Evolutionary conservation across 2,888 invertebrate genomes (phyloP), one percentile per base, ranked within the genome.

Genomic region (Lasius platythorax): DNA sequence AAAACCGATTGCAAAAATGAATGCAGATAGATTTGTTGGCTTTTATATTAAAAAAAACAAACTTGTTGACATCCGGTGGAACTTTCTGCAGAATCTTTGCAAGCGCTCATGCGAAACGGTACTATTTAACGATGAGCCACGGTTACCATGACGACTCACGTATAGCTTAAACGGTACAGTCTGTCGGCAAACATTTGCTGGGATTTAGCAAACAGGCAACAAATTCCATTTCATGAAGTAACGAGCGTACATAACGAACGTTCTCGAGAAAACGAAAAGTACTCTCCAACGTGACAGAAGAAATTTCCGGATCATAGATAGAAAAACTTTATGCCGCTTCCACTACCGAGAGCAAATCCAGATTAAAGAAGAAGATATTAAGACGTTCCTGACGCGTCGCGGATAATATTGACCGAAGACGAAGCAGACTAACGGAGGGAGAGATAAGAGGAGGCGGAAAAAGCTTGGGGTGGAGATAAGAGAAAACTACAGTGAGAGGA

Each of bases 361-460:
- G 90, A 91, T 91, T 91, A 89, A 88, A 85, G 85, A 83, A 82
- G 87, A 85, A 85, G 82, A 85, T 88, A 85, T 91, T 85, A 87
- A 86, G 87, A 85, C 84, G 70, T 81, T 68, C 82, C 70, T 73
- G 78, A 30, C 33, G 40, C 85, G 85, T 85, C 86, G 74, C 73
- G 73, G 67, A 84, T 84, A 87, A 85, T 74, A 84, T 66, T 74
- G 84, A 63, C 56, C 61, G 30, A 61, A 63, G 75, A 84, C 30
- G 70, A 66, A 67, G 46, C 28, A 30, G 63, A 76, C 46, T 30
- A 33, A 23, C 11, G n/a, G 66, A 56, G 67, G 50, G 23, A 68
- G 56, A 64, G 85, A 64, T 67, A 53, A 76, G 56, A 64, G 56
- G 70, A 50, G 56, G 28, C 68, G 64, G n/a, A 76, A 68, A 73